Conservation (phyloP, 2,113 vertebrate genomes). For the Macquaria australasica region DNA sequence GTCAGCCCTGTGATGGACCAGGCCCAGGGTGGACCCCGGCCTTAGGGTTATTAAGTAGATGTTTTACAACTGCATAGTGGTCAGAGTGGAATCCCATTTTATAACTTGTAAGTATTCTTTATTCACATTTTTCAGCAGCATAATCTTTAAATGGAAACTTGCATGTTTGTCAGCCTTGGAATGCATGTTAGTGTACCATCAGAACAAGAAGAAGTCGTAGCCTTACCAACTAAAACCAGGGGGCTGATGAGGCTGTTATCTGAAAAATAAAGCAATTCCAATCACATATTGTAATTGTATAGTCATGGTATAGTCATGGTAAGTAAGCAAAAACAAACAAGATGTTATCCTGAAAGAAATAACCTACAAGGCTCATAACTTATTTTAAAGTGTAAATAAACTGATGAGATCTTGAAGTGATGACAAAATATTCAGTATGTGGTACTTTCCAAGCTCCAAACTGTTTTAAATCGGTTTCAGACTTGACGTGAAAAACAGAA, state of each 20-base stretch:
- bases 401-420: background rate
- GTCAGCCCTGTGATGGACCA: no score
- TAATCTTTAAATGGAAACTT: background rate
- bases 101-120: background rate
- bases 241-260: background rate
- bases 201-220: background rate
- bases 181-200: background rate
- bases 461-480: background rate
- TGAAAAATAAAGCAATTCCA: background rate
- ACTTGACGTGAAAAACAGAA: slow-evolving; percentile 4
- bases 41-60: background rate
- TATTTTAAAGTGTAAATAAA: background rate
- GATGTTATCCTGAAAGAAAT: background rate
- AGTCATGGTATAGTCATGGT: background rate
- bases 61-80: background rate
- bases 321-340: background rate
- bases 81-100: background rate
- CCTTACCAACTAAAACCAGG: background rate
- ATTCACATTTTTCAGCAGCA: background rate
- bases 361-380: background rate
- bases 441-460: background rate
- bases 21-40: no score
- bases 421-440: background rate
- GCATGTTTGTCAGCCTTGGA: background rate
- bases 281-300: background rate